Conservation (phyloP, 1,140 invertebrate genomes). For the Tribolium madens region DNA sequence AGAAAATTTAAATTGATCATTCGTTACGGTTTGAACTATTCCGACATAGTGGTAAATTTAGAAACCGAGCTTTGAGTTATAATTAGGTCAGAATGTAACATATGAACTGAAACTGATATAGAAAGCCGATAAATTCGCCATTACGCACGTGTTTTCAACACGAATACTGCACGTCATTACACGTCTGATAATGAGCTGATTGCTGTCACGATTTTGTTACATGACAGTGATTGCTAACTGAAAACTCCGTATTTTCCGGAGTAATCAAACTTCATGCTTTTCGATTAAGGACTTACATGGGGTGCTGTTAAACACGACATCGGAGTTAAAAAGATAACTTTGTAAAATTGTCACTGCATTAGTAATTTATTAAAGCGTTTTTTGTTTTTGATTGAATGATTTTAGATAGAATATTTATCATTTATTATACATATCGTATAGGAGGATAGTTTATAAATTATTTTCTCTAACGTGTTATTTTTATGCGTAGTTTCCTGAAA, state of each 20-base stretch:
- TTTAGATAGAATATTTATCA: too few relatives aligned
- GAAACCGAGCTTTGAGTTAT: not conserved
- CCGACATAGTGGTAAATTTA: constrained; percentile 6
- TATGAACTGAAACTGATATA: constrained; percentile 25
- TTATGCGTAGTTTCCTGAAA: too few relatives aligned
- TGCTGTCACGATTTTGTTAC: constrained; percentile 17
- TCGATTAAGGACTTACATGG: not conserved
- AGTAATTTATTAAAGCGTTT: not conserved
- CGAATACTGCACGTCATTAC: constrained; percentile 23
- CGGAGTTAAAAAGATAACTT: not conserved
- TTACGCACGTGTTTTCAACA: constrained; percentile 28
- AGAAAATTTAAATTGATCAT: not conserved
- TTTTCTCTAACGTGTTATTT: too few relatives aligned
- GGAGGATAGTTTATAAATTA: too few relatives aligned
- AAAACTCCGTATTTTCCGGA: constrained; percentile 17
- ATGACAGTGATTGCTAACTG: constrained; percentile 14
- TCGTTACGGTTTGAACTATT: not conserved
- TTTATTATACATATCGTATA: too few relatives aligned
- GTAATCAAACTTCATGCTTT: constrained; percentile 5
- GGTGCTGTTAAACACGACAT: not conserved
- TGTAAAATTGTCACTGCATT: not conserved
- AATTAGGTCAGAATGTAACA: constrained; percentile 32
- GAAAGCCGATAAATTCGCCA: constrained; percentile 19
- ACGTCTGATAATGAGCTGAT: constrained; percentile 24
- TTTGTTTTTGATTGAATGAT: too few relatives aligned